Conservation (phyloP, 2,888 invertebrate genomes). For the Capitulum mitella region DNA sequence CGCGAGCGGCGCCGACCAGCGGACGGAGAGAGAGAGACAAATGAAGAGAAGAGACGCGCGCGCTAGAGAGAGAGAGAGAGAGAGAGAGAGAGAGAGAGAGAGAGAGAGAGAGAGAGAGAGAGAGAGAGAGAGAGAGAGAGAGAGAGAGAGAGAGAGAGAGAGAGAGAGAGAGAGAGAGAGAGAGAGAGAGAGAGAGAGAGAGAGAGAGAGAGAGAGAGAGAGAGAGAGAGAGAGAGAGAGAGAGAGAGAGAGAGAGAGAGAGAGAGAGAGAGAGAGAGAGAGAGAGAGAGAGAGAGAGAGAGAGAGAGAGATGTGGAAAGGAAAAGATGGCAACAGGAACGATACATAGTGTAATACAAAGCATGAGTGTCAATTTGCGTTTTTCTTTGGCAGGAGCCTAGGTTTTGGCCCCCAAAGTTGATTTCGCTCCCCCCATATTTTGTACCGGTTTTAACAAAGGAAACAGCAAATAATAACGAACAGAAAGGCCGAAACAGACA, state of each 20-base stretch:
- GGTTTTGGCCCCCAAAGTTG: too few species aligned
- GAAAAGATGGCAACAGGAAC: too few species aligned
- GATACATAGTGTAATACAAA: too few species aligned
- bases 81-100: conserved; percentile 23
- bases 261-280: not conserved
- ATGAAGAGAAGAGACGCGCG: not conserved
- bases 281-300: too few species aligned
- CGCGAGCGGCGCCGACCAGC: not conserved
- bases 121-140: not conserved
- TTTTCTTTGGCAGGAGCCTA: too few species aligned
- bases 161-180: not conserved
- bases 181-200: not conserved
- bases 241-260: conserved; percentile 2
- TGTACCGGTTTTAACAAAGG: too few species aligned
- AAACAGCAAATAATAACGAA: too few species aligned
- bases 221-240: not conserved
- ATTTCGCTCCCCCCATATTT: too few species aligned
- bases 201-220: not conserved
- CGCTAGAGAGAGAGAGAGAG: conserved; percentile 19
- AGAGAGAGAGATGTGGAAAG: too few species aligned
- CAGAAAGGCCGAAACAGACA: too few species aligned
- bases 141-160: not conserved
- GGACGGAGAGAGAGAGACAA: conserved; percentile 27
- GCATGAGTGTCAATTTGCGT: too few species aligned
- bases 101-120: not conserved